A percentile compares a stretch with the other conserved stretches of the same genome.
Conservation (phyloP, 1,140 invertebrate genomes). For the Asobara japonica region DNA sequence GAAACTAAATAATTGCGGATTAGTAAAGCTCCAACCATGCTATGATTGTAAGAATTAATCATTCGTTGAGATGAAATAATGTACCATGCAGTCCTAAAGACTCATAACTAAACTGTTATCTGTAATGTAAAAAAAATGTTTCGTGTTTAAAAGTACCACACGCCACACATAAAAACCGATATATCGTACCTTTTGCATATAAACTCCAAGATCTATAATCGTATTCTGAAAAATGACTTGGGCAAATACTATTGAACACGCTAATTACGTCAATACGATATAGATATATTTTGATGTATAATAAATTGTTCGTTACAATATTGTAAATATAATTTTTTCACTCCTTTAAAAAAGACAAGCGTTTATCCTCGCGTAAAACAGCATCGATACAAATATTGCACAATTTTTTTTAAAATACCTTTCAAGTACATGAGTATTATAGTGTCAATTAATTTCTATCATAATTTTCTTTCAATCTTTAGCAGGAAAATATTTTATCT, state of each 20-base stretch:
- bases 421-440: neutral
- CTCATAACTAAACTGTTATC: neutral
- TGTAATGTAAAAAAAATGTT: neutral
- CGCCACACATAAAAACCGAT: slow-evolving; percentile 7
- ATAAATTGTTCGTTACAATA: slow-evolving; percentile 50
- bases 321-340: slow-evolving; percentile 47
- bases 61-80: too few relatives aligned
- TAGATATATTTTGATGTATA: slow-evolving; percentile 44
- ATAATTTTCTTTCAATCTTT: neutral
- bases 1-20: too few relatives aligned
- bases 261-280: slow-evolving; percentile 10
- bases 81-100: neutral
- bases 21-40: too few relatives aligned
- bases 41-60: too few relatives aligned
- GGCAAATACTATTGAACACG: slow-evolving; percentile 1
- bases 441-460: neutral
- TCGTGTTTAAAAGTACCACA: neutral
- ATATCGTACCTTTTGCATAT: neutral
- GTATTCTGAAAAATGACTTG: slow-evolving; percentile 15
- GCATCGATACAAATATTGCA: slow-evolving; percentile 56
- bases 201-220: neutral
- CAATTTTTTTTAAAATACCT: slow-evolving; percentile 29
- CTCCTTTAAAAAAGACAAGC: slow-evolving; percentile 40
- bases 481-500: slow-evolving; percentile 14
- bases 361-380: slow-evolving; percentile 48